Conservation (phyloP, 23 tunicate genomes). For the Corella eumyota region DNA sequence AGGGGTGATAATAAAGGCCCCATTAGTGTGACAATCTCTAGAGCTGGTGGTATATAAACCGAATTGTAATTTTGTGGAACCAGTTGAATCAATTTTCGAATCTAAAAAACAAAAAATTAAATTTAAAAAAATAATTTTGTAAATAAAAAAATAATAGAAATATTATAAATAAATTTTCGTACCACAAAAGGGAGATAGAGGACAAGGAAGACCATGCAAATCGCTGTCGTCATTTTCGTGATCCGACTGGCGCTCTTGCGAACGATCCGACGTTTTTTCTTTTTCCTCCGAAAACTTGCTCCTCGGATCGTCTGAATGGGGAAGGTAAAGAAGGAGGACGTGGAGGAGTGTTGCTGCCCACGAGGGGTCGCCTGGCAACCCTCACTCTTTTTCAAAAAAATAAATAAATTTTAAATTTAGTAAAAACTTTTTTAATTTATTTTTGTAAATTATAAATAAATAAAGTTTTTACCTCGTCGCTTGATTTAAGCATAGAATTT, state of each 20-base stretch:
- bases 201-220: conserved; percentile 28
- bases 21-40: conserved; percentile 34
- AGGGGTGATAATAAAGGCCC: conserved; percentile 56
- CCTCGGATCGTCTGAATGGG: conserved; percentile 2
- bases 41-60: conserved; percentile 15
- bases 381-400: too few relatives aligned
- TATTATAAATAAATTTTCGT: too few relatives aligned
- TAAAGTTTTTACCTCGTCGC: too few relatives aligned
- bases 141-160: too few relatives aligned
- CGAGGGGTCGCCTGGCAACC: too few relatives aligned
- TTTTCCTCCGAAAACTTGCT: neutral
- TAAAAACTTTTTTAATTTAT: too few relatives aligned
- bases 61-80: conserved; percentile 22
- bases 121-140: too few relatives aligned
- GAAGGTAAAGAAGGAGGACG: conserved; percentile 28
- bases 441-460: too few relatives aligned
- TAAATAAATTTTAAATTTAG: too few relatives aligned
- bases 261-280: conserved; percentile 5
- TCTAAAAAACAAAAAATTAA: conserved; percentile 20
- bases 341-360: conserved; percentile 15
- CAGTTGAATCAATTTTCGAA: conserved; percentile 40
- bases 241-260: conserved; percentile 51
- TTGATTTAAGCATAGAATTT: too few relatives aligned
- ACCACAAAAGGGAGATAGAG: conserved; percentile 54
- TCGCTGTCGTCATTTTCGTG: conserved; percentile 51